Evolutionary conservation across 2,797 vertebrate genomes (phyloP).

Genomic region (Tinamus major): DNA sequence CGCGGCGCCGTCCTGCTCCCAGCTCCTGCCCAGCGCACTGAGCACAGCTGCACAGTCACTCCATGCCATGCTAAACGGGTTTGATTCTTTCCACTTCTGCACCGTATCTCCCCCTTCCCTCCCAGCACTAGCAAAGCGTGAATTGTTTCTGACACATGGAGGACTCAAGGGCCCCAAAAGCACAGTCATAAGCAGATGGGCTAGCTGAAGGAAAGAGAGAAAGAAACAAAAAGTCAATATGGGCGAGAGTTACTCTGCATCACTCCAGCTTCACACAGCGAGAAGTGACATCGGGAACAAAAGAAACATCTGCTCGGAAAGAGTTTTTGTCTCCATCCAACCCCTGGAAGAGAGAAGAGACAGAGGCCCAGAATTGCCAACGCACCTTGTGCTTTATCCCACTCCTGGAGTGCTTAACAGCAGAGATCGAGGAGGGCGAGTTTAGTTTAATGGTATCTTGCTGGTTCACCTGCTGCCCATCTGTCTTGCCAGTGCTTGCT

Average conservation of each 20-base stretch:
- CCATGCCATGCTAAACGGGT: rapidly evolving
- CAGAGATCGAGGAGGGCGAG: slow-evolving; percentile 51
- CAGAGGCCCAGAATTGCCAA: slow-evolving; percentile 13
- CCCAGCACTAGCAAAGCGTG: not conserved
- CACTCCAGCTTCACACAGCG: not conserved
- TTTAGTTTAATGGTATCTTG: slow-evolving; percentile 68
- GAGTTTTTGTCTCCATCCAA: not conserved
- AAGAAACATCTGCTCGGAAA: slow-evolving; percentile 43
- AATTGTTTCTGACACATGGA: slow-evolving; percentile 37
- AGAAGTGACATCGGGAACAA: not conserved
- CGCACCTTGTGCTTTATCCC: slow-evolving; percentile 46
- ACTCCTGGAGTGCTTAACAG: slow-evolving; percentile 45
- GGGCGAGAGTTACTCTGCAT: not conserved
- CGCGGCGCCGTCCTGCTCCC: not conserved
- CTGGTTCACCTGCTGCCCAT: slow-evolving; percentile 72
- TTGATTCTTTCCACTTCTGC: not conserved
- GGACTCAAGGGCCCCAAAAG: slow-evolving; percentile 6
- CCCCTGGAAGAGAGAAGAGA: not conserved
- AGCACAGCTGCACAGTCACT: not conserved
- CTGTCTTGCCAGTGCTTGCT: slow-evolving; percentile 66
- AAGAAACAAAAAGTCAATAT: not conserved
- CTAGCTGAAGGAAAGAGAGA: not conserved
- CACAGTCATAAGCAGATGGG: slow-evolving; percentile 21
- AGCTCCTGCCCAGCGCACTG: not conserved
- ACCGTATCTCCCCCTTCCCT: not conserved